Conservation (phyloP, 1,140 invertebrate species). For the Cotesia typhae region DNA sequence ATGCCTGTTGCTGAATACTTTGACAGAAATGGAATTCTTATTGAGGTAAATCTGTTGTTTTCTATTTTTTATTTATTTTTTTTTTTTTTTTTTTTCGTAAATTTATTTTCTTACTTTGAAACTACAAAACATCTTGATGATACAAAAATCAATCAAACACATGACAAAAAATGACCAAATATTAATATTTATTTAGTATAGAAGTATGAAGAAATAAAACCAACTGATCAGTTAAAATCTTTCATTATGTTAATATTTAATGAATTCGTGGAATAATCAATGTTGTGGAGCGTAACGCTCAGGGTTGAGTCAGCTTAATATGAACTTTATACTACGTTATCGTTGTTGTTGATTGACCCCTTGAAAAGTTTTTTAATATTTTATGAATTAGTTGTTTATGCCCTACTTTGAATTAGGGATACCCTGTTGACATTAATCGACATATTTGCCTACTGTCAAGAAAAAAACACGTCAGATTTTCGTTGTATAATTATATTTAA, state of each 20-base stretch:
- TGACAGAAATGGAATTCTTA: constrained; percentile 84
- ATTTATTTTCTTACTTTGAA: background rate
- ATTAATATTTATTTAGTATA: no score
- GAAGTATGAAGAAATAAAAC: no score
- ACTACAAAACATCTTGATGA: no score
- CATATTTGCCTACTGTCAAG: constrained; percentile 1
- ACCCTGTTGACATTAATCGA: no score
- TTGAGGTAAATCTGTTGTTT: constrained; percentile 70
- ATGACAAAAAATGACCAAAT: background rate
- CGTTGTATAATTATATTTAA: background rate
- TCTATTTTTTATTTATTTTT: background rate
- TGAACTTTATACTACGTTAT: background rate
- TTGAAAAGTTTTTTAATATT: constrained; percentile 9
- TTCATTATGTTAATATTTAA: background rate
- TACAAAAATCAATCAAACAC: no score
- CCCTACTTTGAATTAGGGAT: constrained; percentile 3
- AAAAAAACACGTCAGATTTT: constrained; percentile 10
- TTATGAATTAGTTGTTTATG: constrained; percentile 12
- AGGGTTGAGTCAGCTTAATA: constrained; percentile 6
- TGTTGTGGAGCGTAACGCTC: background rate
- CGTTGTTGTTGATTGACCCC: background rate
- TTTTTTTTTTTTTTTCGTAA: background rate
- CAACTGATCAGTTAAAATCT: background rate
- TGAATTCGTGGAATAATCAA: constrained; percentile 3
- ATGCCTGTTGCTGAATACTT: constrained; percentile 90